These are phyloP conservation scores for Ephialtes manifestator DNA, from an alignment of 2,888 invertebrate species.

Conservation along the genomic window DNA sequence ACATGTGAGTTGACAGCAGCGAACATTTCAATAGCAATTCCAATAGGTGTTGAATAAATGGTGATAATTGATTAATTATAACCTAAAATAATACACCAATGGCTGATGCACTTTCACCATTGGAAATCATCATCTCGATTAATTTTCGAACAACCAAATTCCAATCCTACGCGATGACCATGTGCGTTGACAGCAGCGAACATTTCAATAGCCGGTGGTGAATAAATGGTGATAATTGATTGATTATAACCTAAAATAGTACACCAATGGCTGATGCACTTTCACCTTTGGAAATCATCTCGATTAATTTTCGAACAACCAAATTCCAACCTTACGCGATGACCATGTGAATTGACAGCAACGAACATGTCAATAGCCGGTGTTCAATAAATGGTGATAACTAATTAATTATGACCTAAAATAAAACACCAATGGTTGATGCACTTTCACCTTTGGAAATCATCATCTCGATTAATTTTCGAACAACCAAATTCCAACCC, in stretches of 20 bases:
- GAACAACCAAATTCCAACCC: background rate
- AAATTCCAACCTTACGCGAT: background rate
- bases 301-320: slow-evolving; percentile 3
- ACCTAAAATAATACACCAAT: slow-evolving; percentile 44
- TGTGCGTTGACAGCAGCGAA: too few species aligned
- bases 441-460: slow-evolving; percentile 42
- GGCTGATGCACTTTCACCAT: slow-evolving; percentile 38
- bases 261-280: slow-evolving; percentile 29
- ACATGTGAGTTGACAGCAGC: too few species aligned
- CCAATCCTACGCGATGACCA: background rate
- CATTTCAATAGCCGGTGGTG: too few species aligned
- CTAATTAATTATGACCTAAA: too few species aligned
- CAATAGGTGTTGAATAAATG: too few species aligned
- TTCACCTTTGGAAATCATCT: slow-evolving; percentile 26
- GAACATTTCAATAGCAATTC: too few species aligned
- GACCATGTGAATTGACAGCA: too few species aligned
- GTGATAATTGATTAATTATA: too few species aligned
- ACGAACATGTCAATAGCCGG: too few species aligned
- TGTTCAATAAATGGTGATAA: too few species aligned
- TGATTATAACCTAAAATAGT: slow-evolving; percentile 53
- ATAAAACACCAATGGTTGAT: slow-evolving; percentile 27
- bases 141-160: background rate
- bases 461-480: slow-evolving; percentile 13
- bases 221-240: too few species aligned
- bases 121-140: slow-evolving; percentile 30